Conservation (phyloP, 2,113 vertebrate genomes). For the Sebastes fasciatus region DNA sequence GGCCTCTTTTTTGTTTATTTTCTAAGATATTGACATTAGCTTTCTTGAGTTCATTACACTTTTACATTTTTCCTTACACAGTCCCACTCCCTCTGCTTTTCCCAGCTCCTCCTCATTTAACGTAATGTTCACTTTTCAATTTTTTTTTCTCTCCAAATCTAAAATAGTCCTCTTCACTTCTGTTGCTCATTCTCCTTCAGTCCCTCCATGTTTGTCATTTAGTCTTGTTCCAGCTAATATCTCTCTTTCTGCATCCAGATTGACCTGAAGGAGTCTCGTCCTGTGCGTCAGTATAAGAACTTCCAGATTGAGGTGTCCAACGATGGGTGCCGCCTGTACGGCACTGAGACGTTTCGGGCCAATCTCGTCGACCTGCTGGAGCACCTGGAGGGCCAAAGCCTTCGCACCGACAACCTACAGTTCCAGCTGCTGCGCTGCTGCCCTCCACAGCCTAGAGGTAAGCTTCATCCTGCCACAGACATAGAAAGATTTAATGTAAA, state of each 20-base stretch:
- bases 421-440: conserved; percentile 94
- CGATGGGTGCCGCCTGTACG: conserved; percentile 87
- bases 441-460: conserved; percentile 95
- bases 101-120: neutral
- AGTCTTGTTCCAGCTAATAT: neutral
- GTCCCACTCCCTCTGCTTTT: neutral
- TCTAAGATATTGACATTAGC: neutral
- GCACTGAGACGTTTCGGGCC: conserved; percentile 86
- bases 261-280: conserved; percentile 66
- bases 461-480: neutral
- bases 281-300: conserved; percentile 92
- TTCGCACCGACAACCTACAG: conserved; percentile 93
- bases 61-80: neutral
- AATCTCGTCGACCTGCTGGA: conserved; percentile 91
- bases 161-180: neutral
- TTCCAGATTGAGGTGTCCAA: conserved; percentile 93
- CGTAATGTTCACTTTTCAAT: neutral
- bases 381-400: conserved; percentile 92
- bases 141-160: neutral
- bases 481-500: neutral
- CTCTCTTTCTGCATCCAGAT: conserved; percentile 47
- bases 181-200: neutral
- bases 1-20: neutral
- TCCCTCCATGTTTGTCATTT: neutral
- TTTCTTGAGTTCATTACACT: neutral